A percentile compares a stretch with the other conserved stretches of the same genome.
These are phyloP conservation scores for Mythimna impura DNA, from an alignment of 2,888 invertebrate genomes.

Conservation along the genomic window DNA sequence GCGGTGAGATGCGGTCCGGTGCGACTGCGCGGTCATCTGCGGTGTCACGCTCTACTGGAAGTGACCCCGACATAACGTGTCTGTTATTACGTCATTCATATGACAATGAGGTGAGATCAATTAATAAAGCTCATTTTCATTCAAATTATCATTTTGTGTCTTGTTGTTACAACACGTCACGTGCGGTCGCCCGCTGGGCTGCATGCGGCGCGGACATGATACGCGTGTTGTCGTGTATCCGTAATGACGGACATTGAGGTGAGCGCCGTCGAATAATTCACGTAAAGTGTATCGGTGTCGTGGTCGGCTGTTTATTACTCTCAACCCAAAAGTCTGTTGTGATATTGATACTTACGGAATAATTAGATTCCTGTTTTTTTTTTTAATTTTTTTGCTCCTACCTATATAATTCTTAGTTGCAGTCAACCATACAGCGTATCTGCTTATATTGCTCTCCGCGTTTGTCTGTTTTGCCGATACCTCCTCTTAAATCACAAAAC, in stretches of 20 bases:
- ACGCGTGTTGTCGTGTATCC: slow-evolving; percentile 20
- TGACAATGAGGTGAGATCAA: slow-evolving; percentile 17
- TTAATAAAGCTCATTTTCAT: slow-evolving; percentile 16
- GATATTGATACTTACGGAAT: not conserved
- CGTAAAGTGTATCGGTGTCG: slow-evolving; percentile 1
- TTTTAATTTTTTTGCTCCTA: no score
- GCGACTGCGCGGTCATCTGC: slow-evolving; percentile 49
- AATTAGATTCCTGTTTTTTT: not conserved
- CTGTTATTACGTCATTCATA: slow-evolving; percentile 16
- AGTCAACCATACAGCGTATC: no score
- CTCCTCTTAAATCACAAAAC: no score
- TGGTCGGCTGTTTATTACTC: not conserved
- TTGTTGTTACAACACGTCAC: slow-evolving; percentile 5
- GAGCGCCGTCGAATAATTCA: slow-evolving; percentile 27
- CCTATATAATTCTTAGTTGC: no score
- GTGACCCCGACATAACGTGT: slow-evolving; percentile 15
- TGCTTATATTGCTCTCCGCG: no score
- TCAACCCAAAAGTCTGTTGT: not conserved
- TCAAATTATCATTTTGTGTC: not conserved
- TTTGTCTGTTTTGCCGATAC: no score
- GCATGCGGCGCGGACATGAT: slow-evolving; percentile 14
- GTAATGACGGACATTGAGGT: slow-evolving; percentile 16
- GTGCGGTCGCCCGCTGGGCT: slow-evolving; percentile 24
- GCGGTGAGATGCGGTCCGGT: not conserved
- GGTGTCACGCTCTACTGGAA: not conserved